A percentile compares a stretch with the other conserved stretches of the same genome.
phyloP scores from a whole-genome alignment of 1,140 invertebrate genomes.

The Acromyrmex charruanus region DNA sequence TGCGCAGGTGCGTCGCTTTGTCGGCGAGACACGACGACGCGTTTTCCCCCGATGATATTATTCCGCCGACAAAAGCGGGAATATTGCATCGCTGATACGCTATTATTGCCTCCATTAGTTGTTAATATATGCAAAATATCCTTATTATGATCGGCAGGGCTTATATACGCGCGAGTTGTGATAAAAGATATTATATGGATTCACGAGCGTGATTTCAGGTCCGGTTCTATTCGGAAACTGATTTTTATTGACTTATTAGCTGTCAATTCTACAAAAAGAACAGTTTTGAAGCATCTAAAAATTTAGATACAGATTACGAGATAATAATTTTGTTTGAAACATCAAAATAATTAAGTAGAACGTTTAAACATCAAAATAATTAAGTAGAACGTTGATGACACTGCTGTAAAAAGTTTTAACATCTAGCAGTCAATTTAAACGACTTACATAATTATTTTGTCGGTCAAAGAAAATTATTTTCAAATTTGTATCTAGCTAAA shows the following conservation, averaged over 20 bases:
- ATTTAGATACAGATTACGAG: too few relatives aligned
- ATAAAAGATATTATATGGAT: constrained; percentile 72
- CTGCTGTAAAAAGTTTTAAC: too few relatives aligned
- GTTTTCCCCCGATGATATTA: constrained; percentile 54
- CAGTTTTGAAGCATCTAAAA: too few relatives aligned
- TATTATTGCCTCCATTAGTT: constrained; percentile 82
- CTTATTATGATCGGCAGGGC: constrained; percentile 80
- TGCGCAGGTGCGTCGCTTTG: constrained; percentile 61
- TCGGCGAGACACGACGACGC: constrained; percentile 34
- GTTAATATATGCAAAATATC: constrained; percentile 85
- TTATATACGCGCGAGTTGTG: constrained; percentile 20
- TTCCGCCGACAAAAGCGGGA: constrained; percentile 71
- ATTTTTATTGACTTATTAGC: not conserved
- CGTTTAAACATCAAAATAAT: too few relatives aligned
- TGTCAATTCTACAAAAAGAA: not conserved
- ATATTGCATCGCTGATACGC: constrained; percentile 65
- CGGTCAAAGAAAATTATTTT: too few relatives aligned
- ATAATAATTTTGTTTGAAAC: too few relatives aligned
- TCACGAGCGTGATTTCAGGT: not conserved
- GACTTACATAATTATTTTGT: too few relatives aligned
- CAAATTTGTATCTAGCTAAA: too few relatives aligned
- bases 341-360: too few relatives aligned
- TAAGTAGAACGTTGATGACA: too few relatives aligned
- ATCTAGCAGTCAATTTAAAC: too few relatives aligned
- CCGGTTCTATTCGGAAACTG: not conserved